Evolutionary conservation across 1,140 invertebrate species (phyloP), one percentile per base, ranked within the genome.

Genomic region (Brachionus manjavacas): DNA sequence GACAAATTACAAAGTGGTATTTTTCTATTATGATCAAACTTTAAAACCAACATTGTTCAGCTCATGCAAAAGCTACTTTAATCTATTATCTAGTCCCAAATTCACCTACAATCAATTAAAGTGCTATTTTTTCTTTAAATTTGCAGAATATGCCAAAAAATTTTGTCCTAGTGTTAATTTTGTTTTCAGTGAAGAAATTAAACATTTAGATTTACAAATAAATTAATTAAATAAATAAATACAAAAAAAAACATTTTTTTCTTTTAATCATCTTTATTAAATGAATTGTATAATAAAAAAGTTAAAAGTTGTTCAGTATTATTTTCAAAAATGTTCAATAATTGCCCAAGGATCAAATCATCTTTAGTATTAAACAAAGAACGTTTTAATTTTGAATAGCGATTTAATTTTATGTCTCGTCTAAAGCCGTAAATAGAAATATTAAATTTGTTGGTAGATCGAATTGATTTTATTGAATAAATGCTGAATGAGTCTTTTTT

Each of bases 381-480:
- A 4, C 68, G 28, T 16, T 41, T 72, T 16, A 72, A 12, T 39
- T 16, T 39, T 4, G 68, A 39, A 41, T 41, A 20, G 20, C 9
- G 46, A 41, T 11, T 41, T 39, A 72, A 39, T 41, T 72, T 7
- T 16, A 72, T 31, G 12, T 72, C 35, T 14, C 39, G 31, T 72
- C 68, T 72, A 72, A 41, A 72, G 8, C 68, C 68, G 23, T 72
- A 72, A 72, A 72, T 72, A 16, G 68, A 39, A 20, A 72, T 72
- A 6, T 8, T 20, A 72, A 72, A 72, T 72, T 72, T 72, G 20
- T 72, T 20, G 8, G 14, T 39, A 35, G 14, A 41, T n/a, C 68
- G 68, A 72, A 41, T 72, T 72, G 68, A 72, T 41, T 72, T 72
- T 20, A 72, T 72, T 23, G 68, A 72, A 9, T 72, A 72, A 41